phyloP scores from a whole-genome alignment of 2,113 vertebrate species.

The Spea multiplicata region DNA sequence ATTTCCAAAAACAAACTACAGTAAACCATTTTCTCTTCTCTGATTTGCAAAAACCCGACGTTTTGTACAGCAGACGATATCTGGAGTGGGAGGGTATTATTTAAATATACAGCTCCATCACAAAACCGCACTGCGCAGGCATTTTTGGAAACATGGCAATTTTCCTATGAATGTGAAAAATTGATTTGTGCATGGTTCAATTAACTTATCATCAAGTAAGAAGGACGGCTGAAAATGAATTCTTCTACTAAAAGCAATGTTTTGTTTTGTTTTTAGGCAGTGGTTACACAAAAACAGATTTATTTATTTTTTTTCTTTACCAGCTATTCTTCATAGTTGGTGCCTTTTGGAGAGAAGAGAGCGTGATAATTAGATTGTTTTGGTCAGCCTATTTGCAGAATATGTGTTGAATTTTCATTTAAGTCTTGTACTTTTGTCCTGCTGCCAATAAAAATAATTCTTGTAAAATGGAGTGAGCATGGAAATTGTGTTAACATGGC shows the following conservation, averaged over 20 bases:
- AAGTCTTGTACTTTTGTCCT: slow-evolving; percentile 24
- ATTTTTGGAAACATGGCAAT: slow-evolving; percentile 2
- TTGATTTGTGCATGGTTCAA: slow-evolving; percentile 29
- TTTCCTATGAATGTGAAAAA: slow-evolving; percentile 30
- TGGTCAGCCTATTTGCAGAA: no score
- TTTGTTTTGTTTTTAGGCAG: neutral
- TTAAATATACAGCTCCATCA: slow-evolving; percentile 23
- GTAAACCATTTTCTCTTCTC: no score
- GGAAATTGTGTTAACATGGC: no score
- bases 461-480: slow-evolving; percentile 3
- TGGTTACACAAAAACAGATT: no score
- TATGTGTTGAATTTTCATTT: neutral
- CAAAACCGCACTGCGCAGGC: slow-evolving; percentile 11
- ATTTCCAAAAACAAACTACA: no score
- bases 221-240: neutral
- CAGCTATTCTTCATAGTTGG: neutral
- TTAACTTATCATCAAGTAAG: neutral
- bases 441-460: slow-evolving; percentile 32
- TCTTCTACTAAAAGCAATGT: neutral
- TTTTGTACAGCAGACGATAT: no score
- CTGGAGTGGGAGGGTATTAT: slow-evolving; percentile 8
- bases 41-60: no score
- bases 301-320: no score
- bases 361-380: neutral
- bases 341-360: neutral